These are phyloP conservation scores for Sarcophaga subvicina DNA, from an alignment of 2,888 invertebrate species.

Conservation along the genomic window DNA sequence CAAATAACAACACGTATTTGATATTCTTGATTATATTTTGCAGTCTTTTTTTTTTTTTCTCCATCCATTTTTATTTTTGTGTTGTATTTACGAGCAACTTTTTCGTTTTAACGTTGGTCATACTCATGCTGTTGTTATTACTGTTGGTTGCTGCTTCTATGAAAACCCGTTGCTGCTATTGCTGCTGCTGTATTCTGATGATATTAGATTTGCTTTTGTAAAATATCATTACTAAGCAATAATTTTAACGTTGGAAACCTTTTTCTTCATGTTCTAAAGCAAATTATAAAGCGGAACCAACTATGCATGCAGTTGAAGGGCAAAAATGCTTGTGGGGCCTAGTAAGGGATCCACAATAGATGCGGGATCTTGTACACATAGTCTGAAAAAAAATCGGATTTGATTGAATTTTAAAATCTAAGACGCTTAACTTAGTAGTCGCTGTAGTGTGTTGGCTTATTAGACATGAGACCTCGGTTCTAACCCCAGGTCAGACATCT, in stretches of 20 bases:
- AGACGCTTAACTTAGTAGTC: too few relatives aligned
- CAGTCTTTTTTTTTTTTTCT: not conserved
- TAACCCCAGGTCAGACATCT: too few relatives aligned
- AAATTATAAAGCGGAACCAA: not conserved
- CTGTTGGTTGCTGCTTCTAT: slow-evolving; percentile 17
- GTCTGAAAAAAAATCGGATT: too few relatives aligned
- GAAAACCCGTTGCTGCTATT: slow-evolving; percentile 14
- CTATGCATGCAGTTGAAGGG: too few relatives aligned
- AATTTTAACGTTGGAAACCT: slow-evolving; percentile 29
- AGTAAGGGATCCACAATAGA: too few relatives aligned
- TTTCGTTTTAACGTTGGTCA: slow-evolving; percentile 14
- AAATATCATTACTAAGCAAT: slow-evolving; percentile 68
- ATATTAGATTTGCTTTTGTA: slow-evolving; percentile 64
- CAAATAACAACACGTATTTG: slow-evolving; percentile 66
- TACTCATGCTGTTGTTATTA: slow-evolving; percentile 23
- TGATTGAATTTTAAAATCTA: too few relatives aligned
- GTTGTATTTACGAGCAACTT: too few relatives aligned
- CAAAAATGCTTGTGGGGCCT: too few relatives aligned
- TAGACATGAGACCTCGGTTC: too few relatives aligned
- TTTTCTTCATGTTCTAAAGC: not conserved
- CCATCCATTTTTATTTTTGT: too few relatives aligned
- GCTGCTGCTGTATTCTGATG: not conserved
- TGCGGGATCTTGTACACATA: too few relatives aligned
- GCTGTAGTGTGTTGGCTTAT: too few relatives aligned
- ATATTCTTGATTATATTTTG: slow-evolving; percentile 54